A percentile compares a stretch with the other conserved stretches of the same genome.
phyloP scores from a whole-genome alignment of 2,113 vertebrate genomes.

The Athene noctua region DNA sequence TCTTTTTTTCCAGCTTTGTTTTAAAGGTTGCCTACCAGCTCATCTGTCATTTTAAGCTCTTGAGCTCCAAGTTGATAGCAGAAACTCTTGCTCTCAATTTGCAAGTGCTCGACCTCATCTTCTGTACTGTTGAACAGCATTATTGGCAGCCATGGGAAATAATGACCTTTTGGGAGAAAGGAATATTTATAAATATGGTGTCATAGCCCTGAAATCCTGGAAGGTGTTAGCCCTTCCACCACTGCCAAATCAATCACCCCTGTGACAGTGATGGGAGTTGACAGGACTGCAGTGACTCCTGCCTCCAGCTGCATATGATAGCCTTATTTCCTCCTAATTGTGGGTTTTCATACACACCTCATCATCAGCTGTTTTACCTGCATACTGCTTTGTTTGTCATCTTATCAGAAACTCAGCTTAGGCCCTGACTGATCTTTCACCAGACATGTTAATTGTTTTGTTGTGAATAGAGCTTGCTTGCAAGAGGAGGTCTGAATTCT shows the following conservation, averaged over 20 bases:
- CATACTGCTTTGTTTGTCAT: neutral
- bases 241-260: neutral
- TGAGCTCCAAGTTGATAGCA: neutral
- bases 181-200: neutral
- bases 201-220: slow-evolving; percentile 12
- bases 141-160: neutral
- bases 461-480: neutral
- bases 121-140: neutral
- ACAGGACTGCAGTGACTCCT: neutral
- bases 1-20: neutral
- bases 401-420: neutral
- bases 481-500: neutral
- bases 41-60: neutral
- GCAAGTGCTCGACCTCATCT: neutral
- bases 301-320: neutral
- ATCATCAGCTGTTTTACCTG: neutral
- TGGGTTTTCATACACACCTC: neutral
- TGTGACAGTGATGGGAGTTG: neutral
- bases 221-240: neutral
- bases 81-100: neutral
- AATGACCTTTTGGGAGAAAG: neutral
- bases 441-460: neutral
- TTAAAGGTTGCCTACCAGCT: neutral
- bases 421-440: neutral
- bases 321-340: neutral